Evolutionary conservation across 1,140 invertebrate genomes (phyloP).

Genomic region (Conus ventricosus): DNA sequence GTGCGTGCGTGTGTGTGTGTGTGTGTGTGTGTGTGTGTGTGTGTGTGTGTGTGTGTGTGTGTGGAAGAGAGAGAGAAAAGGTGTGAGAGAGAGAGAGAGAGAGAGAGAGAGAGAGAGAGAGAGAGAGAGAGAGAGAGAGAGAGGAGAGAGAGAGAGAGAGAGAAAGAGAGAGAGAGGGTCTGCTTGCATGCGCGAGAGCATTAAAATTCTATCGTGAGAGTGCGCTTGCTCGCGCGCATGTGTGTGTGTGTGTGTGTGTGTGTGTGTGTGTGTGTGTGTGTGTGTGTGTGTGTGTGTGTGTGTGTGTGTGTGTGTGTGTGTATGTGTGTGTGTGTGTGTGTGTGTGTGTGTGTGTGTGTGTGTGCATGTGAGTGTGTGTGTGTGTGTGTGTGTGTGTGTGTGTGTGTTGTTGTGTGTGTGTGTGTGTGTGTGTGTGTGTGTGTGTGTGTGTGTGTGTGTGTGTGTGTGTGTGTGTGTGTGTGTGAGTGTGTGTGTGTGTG

Average conservation of each 20-base stretch:
- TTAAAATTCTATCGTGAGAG: no score
- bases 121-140: no score
- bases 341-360: constrained; percentile 10
- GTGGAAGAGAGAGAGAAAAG: not conserved
- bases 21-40: not conserved
- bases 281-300: not conserved
- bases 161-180: no score
- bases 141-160: no score
- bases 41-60: not conserved
- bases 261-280: constrained; percentile 10
- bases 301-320: not conserved
- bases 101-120: no score
- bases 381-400: not conserved
- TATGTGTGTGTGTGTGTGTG: not conserved
- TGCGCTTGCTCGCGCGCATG: not conserved
- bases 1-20: not conserved
- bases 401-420: not conserved
- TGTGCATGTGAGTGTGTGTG: not conserved
- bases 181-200: no score
- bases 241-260: constrained; percentile 10
- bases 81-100: not conserved
- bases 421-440: constrained; percentile 4
- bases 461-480: constrained; percentile 5
- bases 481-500: not conserved
- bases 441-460: constrained; percentile 5